These are phyloP conservation scores for Osmerus mordax DNA, from an alignment of 2,113 vertebrate species.

Conservation along the genomic window DNA sequence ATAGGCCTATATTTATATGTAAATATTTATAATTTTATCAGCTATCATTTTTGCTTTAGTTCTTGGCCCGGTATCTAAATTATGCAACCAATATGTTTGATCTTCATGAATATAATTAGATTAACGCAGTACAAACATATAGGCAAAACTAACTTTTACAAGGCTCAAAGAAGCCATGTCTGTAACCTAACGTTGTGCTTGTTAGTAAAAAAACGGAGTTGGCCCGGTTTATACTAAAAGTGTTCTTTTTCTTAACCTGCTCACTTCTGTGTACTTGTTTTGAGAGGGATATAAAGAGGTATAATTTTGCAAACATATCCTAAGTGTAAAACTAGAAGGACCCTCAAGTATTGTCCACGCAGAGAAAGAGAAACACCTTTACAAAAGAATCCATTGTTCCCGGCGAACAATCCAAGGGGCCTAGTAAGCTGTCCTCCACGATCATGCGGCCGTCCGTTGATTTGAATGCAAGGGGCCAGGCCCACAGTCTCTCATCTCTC, in stretches of 20 bases:
- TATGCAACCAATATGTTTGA: too few relatives aligned
- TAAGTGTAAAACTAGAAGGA: constrained; percentile 83
- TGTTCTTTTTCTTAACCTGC: constrained; percentile 56
- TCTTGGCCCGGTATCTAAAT: too few relatives aligned
- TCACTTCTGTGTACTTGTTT: constrained; percentile 70
- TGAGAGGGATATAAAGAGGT: constrained; percentile 77
- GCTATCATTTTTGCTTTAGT: too few relatives aligned
- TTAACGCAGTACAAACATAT: too few relatives aligned
- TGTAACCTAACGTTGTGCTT: not conserved
- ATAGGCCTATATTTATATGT: not conserved
- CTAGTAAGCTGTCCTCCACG: constrained; percentile 86
- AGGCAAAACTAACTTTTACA: too few relatives aligned
- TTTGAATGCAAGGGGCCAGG: constrained; percentile 82
- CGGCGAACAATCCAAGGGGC: constrained; percentile 82
- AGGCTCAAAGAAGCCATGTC: too few relatives aligned
- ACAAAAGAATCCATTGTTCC: constrained; percentile 89
- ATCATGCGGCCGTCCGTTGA: constrained; percentile 84
- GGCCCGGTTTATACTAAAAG: constrained; percentile 33
- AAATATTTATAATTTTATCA: too few relatives aligned
- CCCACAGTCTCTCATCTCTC: constrained; percentile 65
- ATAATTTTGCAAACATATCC: constrained; percentile 91
- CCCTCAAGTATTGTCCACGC: constrained; percentile 78
- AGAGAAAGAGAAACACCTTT: constrained; percentile 86
- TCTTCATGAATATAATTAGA: too few relatives aligned
- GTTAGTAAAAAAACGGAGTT: not conserved